Percentiles rank a stretch among this genome's conserved stretches.
phyloP scores from a whole-genome alignment of 2,888 invertebrate genomes.

The Portevinia maculata region DNA sequence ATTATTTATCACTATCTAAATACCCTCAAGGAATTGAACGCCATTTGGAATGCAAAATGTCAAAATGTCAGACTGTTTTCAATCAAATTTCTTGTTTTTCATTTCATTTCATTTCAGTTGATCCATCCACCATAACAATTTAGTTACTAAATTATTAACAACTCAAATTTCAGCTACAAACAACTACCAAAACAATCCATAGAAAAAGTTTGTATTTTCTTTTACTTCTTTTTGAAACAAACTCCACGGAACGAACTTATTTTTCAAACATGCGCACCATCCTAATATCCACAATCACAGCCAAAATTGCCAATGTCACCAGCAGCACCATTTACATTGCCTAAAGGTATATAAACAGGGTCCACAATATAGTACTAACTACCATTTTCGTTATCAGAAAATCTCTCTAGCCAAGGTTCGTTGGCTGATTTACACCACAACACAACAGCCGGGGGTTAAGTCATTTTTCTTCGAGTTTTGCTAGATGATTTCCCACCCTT shows the following conservation, averaged over 20 bases:
- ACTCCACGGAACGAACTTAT: slow-evolving; percentile 34
- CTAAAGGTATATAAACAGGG: neutral
- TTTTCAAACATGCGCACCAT: slow-evolving; percentile 63
- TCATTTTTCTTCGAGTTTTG: slow-evolving; percentile 5
- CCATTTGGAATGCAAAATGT: slow-evolving; percentile 55
- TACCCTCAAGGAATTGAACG: slow-evolving; percentile 25
- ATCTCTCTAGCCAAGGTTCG: slow-evolving; percentile 17
- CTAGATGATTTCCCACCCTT: neutral
- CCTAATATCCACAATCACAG: slow-evolving; percentile 62
- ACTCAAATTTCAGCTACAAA: slow-evolving; percentile 52
- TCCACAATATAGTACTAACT: slow-evolving; percentile 12
- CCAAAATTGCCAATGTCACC: slow-evolving; percentile 62
- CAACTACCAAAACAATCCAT: slow-evolving; percentile 16
- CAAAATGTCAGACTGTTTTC: slow-evolving; percentile 55
- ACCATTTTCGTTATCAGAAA: slow-evolving; percentile 38
- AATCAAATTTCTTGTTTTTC: slow-evolving; percentile 60
- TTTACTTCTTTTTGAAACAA: slow-evolving; percentile 38
- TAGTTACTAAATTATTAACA: slow-evolving; percentile 67
- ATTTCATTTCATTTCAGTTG: slow-evolving; percentile 58
- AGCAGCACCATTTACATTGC: slow-evolving; percentile 1
- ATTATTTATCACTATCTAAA: neutral
- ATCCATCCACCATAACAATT: slow-evolving; percentile 54
- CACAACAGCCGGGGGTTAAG: slow-evolving; percentile 21
- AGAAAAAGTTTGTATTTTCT: slow-evolving; percentile 23
- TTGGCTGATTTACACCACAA: slow-evolving; percentile 9